These are phyloP conservation scores for Mormyrops boulengeri DNA, from an alignment of 2,797 vertebrate species.

Conservation along the genomic window DNA sequence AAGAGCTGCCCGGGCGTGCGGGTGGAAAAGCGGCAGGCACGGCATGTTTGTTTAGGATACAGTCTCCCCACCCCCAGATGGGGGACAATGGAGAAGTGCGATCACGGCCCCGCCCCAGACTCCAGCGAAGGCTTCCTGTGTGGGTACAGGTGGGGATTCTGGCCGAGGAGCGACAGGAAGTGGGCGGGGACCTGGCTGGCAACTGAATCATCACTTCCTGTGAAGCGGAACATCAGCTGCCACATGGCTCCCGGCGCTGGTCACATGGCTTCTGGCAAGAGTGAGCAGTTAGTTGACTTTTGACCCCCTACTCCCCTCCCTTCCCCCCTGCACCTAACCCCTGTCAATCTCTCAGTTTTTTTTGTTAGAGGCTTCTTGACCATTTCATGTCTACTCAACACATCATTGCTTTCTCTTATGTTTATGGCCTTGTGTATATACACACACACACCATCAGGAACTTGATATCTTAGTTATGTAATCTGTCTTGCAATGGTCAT, in stretches of 20 bases:
- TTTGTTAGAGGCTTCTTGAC: not conserved
- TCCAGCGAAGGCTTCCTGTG: constrained; percentile 9
- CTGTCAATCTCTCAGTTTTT: not conserved
- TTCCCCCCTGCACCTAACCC: not conserved
- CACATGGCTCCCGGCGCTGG: not conserved
- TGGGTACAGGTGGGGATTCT: not conserved
- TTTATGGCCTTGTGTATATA: not conserved
- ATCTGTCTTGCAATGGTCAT: not conserved
- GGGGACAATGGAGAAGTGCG: not conserved
- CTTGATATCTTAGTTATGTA: not conserved
- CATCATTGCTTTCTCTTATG: not conserved
- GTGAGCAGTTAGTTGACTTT: not conserved
- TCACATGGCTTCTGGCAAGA: not conserved
- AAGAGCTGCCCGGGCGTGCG: not conserved
- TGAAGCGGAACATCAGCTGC: not conserved
- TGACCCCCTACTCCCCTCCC: not conserved
- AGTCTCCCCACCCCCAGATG: not conserved
- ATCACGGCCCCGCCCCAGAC: not conserved
- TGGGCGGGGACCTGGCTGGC: not conserved
- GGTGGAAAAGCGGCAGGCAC: not conserved
- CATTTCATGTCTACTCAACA: not conserved
- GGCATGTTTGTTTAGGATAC: not conserved
- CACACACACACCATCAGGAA: not conserved
- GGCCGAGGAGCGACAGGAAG: not conserved
- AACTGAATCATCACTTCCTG: not conserved